Base-by-base conservation (phyloP, 2,113 vertebrate species). In the Lophius piscatorius region DNA sequence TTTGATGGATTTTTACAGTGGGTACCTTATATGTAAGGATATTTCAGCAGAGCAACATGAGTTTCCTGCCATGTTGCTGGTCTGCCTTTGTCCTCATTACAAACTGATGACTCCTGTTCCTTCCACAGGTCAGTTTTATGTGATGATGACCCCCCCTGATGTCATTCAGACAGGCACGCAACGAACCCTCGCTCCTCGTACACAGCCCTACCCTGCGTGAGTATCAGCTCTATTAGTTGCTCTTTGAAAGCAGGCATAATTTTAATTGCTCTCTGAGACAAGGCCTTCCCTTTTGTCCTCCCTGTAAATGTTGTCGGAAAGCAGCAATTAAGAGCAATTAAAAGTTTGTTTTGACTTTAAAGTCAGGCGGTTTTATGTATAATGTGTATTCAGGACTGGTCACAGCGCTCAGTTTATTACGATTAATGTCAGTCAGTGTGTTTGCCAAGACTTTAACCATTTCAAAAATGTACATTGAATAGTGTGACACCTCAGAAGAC, bases 101-200 rank as follows among this genome's bases (percentile, higher is more conserved):
- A 42, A 26, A 60, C 52, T 35, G 49, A 26, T 26, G 49, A 16
- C 40, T 24, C 22, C 17, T 12, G 2, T 73, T 31, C 14, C 20
- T 20, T 63, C 55, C 56, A 76, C 71, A 92, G 95, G 94, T 72
- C 95, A 96, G 74, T 95, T 96, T 78, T 96, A 95, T 24, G 93
- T 96, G 73, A 96, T 96, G 95, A 96, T 95, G 94, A 93, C 92
- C 1, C 93, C 94, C 1, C 92, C 93, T 56, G 94, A 96, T 5
- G 93, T 93, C 66, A 86, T 94, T 58, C 94, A 93, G 82, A 88
- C 94, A 2, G 94, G 93, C 49, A 81, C 93, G 0, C 92, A 81
- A 40, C 86, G 92, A 65, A 92, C 85, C 23, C 93, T 96, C 23
- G 94, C 94, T 24, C 94, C 95, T 9, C 91, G 91, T 57, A 92